Percentiles rank a stretch among this genome's conserved stretches.
Evolutionary conservation across 1,140 invertebrate genomes (phyloP).

Genomic region (Drosophila bipectinata): DNA sequence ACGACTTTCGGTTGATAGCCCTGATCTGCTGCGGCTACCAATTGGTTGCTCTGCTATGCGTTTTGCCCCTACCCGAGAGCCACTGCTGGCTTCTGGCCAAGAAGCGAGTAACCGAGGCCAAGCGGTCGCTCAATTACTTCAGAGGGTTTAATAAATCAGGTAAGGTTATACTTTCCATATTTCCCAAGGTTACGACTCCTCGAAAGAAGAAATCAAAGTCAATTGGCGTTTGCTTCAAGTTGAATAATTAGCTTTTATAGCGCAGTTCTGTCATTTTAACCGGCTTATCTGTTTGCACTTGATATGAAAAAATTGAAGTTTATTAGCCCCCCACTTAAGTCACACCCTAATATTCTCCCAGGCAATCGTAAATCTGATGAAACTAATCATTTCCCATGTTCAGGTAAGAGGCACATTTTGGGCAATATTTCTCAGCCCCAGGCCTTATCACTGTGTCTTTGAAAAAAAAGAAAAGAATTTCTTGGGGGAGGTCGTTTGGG

Average conservation of each 20-base stretch:
- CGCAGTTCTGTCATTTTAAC: background rate
- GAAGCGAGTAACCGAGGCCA: slow-evolving; percentile 85
- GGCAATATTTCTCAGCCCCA: background rate
- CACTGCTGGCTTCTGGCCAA: slow-evolving; percentile 88
- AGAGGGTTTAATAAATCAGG: slow-evolving; percentile 84
- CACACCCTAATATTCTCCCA: background rate
- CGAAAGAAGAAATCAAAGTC: slow-evolving; percentile 29
- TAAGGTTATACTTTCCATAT: slow-evolving; percentile 30
- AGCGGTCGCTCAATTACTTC: slow-evolving; percentile 85
- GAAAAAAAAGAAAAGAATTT: background rate
- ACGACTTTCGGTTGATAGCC: slow-evolving; percentile 87
- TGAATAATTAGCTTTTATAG: slow-evolving; percentile 16
- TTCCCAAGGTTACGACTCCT: background rate
- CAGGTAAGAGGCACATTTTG: background rate
- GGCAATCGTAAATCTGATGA: background rate
- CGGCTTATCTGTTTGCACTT: slow-evolving; percentile 12
- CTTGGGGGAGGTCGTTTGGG: no score
- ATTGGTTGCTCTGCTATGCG: slow-evolving; percentile 85
- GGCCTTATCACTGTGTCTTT: background rate
- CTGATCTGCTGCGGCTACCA: slow-evolving; percentile 86
- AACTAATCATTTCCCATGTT: slow-evolving; percentile 1
- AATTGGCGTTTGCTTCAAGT: slow-evolving; percentile 17
- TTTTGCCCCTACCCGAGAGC: slow-evolving; percentile 88
- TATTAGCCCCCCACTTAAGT: slow-evolving; percentile 1
- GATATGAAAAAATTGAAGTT: slow-evolving; percentile 4